Evolutionary conservation across 2,113 vertebrate species (phyloP).

Genomic region (Daboia siamensis): DNA sequence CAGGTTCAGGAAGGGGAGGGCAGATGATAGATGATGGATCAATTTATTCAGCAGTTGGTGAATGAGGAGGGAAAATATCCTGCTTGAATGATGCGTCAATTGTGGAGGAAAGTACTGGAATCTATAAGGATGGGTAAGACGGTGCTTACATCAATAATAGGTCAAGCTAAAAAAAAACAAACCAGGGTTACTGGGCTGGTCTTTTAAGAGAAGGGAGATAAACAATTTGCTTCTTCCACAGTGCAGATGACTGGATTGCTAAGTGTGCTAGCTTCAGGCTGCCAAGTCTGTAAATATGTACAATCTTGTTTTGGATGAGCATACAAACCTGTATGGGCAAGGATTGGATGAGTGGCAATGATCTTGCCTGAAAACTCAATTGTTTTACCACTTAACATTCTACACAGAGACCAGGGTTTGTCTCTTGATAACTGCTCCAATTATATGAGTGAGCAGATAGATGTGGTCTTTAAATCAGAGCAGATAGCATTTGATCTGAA

Average conservation of each 20-base stretch:
- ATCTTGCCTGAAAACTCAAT: not conserved
- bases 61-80: not conserved
- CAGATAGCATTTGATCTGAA: not conserved
- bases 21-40: not conserved
- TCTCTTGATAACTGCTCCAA: not conserved
- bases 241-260: not conserved
- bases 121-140: not conserved
- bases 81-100: not conserved
- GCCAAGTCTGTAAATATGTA: not conserved
- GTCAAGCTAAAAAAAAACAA: not conserved
- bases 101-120: not conserved
- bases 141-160: not conserved
- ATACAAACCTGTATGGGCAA: not conserved
- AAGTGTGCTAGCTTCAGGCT: not conserved
- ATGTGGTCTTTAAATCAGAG: not conserved
- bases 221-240: not conserved
- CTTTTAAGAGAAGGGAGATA: not conserved
- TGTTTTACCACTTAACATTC: not conserved
- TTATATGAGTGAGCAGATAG: not conserved
- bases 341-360: not conserved
- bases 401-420: not conserved
- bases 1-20: not conserved
- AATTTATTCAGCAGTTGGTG: not conserved
- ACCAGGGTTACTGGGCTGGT: not conserved
- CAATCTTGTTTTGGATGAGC: not conserved